Evolutionary conservation across 2,888 invertebrate species (phyloP).

Genomic region (Caenorhabditis wallacei): DNA sequence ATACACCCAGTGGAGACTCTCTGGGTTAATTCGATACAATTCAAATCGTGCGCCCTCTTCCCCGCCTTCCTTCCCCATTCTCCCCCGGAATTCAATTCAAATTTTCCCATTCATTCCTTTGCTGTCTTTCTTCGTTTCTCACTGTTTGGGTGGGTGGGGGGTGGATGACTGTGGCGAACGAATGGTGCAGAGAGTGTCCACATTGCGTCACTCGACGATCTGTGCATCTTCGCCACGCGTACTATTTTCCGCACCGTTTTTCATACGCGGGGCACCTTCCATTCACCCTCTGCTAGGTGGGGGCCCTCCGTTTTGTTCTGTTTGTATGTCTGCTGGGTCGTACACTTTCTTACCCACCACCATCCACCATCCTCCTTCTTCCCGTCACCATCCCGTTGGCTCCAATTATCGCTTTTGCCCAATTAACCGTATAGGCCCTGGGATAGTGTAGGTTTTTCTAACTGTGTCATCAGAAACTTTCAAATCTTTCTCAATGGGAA

Average conservation of each 20-base stretch:
- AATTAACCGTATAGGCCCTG: constrained; percentile 37
- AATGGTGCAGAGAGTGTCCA: constrained; percentile 42
- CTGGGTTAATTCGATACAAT: constrained; percentile 54
- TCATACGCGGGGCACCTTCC: constrained; percentile 26
- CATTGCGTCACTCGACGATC: constrained; percentile 53
- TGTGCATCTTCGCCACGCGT: constrained; percentile 5
- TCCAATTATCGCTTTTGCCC: constrained; percentile 47
- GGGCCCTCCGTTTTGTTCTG: constrained; percentile 47
- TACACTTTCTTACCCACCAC: constrained; percentile 11
- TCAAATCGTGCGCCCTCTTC: constrained; percentile 25
- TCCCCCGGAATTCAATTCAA: constrained; percentile 32
- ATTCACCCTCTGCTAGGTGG: constrained; percentile 34
- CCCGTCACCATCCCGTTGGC: constrained; percentile 5
- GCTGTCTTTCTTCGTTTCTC: constrained; percentile 1
- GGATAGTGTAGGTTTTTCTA: neutral
- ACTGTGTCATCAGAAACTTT: constrained; percentile 21
- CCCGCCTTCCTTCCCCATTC: no score
- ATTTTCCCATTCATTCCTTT: constrained; percentile 34
- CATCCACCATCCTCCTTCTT: neutral
- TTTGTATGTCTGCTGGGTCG: constrained; percentile 16
- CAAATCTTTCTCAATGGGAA: constrained; percentile 29
- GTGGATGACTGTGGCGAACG: constrained; percentile 25
- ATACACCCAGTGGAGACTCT: constrained; percentile 28
- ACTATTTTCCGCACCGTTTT: constrained; percentile 27
- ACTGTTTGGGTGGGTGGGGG: no score